These are phyloP conservation scores for Characodon lateralis DNA, from an alignment of 2,797 vertebrate genomes.

Conservation along the genomic window DNA sequence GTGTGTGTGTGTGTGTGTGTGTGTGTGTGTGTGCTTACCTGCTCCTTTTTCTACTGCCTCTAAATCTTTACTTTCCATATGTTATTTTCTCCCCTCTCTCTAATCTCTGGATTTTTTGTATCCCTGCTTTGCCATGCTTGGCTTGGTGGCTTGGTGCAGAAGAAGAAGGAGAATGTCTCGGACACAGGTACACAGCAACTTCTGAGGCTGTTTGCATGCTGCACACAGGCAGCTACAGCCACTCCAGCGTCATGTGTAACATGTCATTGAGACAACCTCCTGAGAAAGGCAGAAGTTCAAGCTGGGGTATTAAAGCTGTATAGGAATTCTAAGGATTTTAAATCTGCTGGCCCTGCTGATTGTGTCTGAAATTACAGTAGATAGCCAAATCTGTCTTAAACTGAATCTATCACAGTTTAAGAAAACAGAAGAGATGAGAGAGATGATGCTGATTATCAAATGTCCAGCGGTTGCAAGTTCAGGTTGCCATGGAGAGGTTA, in stretches of 20 bases:
- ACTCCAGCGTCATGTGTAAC: background rate
- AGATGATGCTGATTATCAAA: no score
- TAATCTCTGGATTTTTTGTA: slow-evolving; percentile 59
- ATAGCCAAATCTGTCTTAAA: background rate
- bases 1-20: slow-evolving; percentile 34
- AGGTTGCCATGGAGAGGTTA: no score
- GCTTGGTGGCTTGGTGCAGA: slow-evolving; percentile 67
- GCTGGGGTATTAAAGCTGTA: background rate
- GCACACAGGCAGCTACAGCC: no score
- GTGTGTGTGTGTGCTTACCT: slow-evolving; percentile 25
- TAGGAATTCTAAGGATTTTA: no score
- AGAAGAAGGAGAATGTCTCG: slow-evolving; percentile 85
- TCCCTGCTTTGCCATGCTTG: slow-evolving; percentile 63
- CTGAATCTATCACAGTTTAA: no score
- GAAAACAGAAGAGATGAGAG: no score
- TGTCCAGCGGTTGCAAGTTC: no score
- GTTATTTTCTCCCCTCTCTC: slow-evolving; percentile 33
- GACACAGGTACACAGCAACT: slow-evolving; percentile 79
- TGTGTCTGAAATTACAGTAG: no score
- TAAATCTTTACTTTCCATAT: slow-evolving; percentile 60
- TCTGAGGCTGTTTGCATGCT: slow-evolving; percentile 15
- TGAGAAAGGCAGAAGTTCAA: no score
- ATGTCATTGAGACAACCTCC: no score
- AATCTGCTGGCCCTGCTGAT: no score
- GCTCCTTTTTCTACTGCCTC: slow-evolving; percentile 49